Evolutionary conservation across 2,113 vertebrate genomes (phyloP), one percentile per base, ranked within the genome.

Genomic region (Meriones unguiculatus): DNA sequence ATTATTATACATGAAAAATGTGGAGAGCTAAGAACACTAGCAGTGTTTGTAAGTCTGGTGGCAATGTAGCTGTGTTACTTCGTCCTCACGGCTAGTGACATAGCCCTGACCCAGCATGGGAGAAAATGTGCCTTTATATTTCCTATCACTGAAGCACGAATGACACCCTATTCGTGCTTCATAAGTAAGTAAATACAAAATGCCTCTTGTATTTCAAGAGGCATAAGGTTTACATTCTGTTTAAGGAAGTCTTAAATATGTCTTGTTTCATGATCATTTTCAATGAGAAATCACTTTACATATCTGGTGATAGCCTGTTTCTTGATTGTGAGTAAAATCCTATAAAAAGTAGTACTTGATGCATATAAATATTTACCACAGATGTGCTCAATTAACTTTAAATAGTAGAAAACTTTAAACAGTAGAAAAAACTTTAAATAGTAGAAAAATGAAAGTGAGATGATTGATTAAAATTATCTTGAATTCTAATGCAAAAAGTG

Each of bases 161-260:
- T n/a, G n/a, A n/a, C n/a, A n/a, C n/a, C n/a, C n/a, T n/a, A n/a
- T n/a, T n/a, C n/a, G n/a, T n/a, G n/a, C n/a, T n/a, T n/a, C n/a
- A n/a, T n/a, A n/a, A n/a, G n/a, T n/a, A n/a, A n/a, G n/a, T n/a
- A n/a, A n/a, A n/a, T n/a, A n/a, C n/a, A n/a, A n/a, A n/a, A n/a
- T n/a, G n/a, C n/a, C 52, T n/a, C 59, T 76, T 95, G n/a, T 11
- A 70, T 72, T 89, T 93, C 70, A 77, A 50, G 86, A 89, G 72
- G 7, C 75, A 2, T 86, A 2, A 91, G 0, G 13, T 64, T 81
- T 77, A 67, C 38, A 72, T 72, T 41, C 2, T 35, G 69, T 35
- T 87, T 80, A 28, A 78, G 65, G 87, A 84, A 84, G 7, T 54
- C 77, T 87, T 87, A n/a, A 89, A 46, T 9, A 84, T 28, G 8